These are phyloP conservation scores for Ptilonorhynchus violaceus DNA, from an alignment of 2,113 vertebrate genomes.

Conservation along the genomic window DNA sequence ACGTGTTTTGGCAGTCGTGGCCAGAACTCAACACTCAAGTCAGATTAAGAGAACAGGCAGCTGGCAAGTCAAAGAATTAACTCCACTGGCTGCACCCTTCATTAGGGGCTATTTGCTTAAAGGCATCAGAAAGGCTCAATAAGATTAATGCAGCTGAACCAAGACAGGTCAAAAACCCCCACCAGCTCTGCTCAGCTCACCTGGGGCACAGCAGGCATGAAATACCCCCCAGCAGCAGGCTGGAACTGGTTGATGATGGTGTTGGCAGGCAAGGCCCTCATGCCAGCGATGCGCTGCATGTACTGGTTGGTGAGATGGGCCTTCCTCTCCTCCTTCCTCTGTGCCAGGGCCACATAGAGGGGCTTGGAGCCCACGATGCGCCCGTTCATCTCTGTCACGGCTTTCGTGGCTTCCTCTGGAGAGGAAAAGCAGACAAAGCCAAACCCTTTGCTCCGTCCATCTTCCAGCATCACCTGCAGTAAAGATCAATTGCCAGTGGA, in stretches of 20 bases:
- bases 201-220: conserved; percentile 97
- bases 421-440: conserved; percentile 99
- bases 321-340: conserved; percentile 96
- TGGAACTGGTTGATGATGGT: conserved; percentile 98
- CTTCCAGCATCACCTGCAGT: conserved; percentile 94
- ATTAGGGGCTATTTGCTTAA: not conserved
- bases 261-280: conserved; percentile 96
- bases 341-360: conserved; percentile 92
- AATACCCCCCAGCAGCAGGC: conserved; percentile 91
- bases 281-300: conserved; percentile 97
- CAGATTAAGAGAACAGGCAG: not conserved
- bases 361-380: conserved; percentile 98
- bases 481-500: not conserved
- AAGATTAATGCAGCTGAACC: not conserved
- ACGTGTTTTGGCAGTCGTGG: not conserved
- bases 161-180: not conserved
- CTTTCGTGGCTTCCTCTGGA: conserved; percentile 97
- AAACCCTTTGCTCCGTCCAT: conserved; percentile 97
- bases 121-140: not conserved
- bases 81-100: not conserved
- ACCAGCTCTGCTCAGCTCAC: conserved; percentile 57
- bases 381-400: conserved; percentile 98
- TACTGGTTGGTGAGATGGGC: conserved; percentile 98
- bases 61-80: not conserved
- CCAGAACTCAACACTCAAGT: not conserved